Base-by-base conservation (phyloP, 2,113 vertebrate species). In the Pipra filicauda region DNA sequence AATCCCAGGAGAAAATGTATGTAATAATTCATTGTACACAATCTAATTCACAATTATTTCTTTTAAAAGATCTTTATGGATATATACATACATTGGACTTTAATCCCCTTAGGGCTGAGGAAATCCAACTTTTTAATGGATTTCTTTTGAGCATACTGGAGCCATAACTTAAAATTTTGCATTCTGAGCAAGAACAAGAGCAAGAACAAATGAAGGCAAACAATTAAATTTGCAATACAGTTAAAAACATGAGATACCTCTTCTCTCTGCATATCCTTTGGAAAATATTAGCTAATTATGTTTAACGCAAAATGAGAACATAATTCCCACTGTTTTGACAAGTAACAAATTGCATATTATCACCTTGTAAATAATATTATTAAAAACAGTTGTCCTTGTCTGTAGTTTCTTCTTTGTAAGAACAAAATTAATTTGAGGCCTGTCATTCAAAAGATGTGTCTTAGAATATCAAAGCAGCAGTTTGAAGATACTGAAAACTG, bases 251-350 rank as follows among this genome's bases (percentile, higher is more conserved):
- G 35, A 89, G 27, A 35, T 54, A 79, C 6, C 12, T 93, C 61
- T 84, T 95, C 88, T 93, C 21, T 37, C 74, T 95, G 6, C 15
- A 54, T 62, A 89, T 77, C 24, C 46, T 93, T 84, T 79, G 79
- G 72, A 96, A 95, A 95, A 55, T 96, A 95, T 93, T 94, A 84
- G 33, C 73, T 97, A 96, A 98, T 97, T 98, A 96, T 88, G 93
- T 92, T 96, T 95, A 96, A 85, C 78, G 95, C 64, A 48, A 88
- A 96, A 96, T 76, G 55, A 95, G 69, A 97, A 95, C 70, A 94
- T 95, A 95, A 96, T 97, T 97, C 87, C 65, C 46, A 90, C 78
- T 97, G 91, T 96, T 97, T 97, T 98, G 97, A 98, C 97, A 98
- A 95, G 93, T 79, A 97, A 91, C 92, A 97, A 97, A 98, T 96